A percentile compares a stretch with the other conserved stretches of the same genome.
phyloP scores from a whole-genome alignment of 2,797 vertebrate genomes.

The Perodicticus potto region DNA sequence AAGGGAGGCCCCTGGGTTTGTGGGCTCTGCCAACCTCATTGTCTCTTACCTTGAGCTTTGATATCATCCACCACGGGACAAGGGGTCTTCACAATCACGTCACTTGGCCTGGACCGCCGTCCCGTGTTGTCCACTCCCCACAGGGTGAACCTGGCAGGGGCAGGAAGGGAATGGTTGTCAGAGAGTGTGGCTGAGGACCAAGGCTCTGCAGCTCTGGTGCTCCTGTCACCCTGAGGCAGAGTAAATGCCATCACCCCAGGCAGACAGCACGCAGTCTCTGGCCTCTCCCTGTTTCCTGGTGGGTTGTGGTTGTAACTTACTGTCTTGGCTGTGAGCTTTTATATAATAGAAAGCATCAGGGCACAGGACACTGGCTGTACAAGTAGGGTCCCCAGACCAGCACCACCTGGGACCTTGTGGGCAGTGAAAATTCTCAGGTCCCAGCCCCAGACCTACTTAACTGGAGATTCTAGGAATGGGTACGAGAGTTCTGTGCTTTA shows the following conservation, averaged over 20 bases:
- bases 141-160: conserved; percentile 94
- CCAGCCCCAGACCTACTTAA: background rate
- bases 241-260: background rate
- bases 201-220: accelerated
- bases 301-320: too few species aligned
- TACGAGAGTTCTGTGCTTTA: background rate
- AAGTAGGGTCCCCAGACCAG: too few species aligned
- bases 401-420: too few species aligned
- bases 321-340: too few species aligned
- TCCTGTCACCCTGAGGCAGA: accelerated
- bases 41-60: conserved; percentile 96
- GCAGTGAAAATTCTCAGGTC: background rate
- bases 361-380: background rate
- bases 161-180: background rate
- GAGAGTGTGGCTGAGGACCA: background rate
- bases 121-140: conserved; percentile 99
- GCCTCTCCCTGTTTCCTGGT: background rate
- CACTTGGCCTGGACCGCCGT: conserved; percentile 95
- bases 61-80: conserved; percentile 98
- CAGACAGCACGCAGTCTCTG: background rate
- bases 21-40: background rate
- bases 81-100: conserved; percentile 97
- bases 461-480: background rate
- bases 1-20: background rate
- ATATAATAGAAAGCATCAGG: background rate